phyloP scores from a whole-genome alignment of 2,888 invertebrate species.

The Agrypnus murinus region DNA sequence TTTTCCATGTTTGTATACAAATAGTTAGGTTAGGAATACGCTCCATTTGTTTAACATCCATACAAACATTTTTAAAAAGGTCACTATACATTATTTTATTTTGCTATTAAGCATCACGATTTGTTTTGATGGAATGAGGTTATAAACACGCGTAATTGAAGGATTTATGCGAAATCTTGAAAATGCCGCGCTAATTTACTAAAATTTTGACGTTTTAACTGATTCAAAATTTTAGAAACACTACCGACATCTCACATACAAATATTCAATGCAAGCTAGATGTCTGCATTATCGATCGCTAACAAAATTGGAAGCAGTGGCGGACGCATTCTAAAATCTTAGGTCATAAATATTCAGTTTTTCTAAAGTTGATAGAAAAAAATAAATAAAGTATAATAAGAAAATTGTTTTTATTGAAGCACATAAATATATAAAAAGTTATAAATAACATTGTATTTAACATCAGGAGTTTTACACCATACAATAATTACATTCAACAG shows the following conservation, averaged over 20 bases:
- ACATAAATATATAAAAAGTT: too few relatives aligned
- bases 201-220: conserved; percentile 49
- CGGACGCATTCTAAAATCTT: too few relatives aligned
- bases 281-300: too few relatives aligned
- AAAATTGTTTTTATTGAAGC: too few relatives aligned
- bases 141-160: background rate
- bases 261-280: too few relatives aligned
- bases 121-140: background rate
- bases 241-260: background rate
- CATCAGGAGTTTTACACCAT: too few relatives aligned
- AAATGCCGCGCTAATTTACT: conserved; percentile 43
- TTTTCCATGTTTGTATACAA: conserved; percentile 41
- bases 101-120: background rate
- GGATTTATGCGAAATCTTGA: conserved; percentile 10
- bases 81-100: conserved; percentile 26
- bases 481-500: too few relatives aligned
- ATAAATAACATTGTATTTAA: too few relatives aligned
- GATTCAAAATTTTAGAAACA: conserved; percentile 1
- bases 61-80: background rate
- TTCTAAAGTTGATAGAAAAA: too few relatives aligned
- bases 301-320: too few relatives aligned
- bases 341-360: too few relatives aligned
- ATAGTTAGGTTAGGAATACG: conserved; percentile 29
- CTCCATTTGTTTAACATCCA: background rate
- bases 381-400: too few relatives aligned